Conservation (phyloP, 2,888 invertebrate genomes). For the Dinocampus coccinellae region DNA sequence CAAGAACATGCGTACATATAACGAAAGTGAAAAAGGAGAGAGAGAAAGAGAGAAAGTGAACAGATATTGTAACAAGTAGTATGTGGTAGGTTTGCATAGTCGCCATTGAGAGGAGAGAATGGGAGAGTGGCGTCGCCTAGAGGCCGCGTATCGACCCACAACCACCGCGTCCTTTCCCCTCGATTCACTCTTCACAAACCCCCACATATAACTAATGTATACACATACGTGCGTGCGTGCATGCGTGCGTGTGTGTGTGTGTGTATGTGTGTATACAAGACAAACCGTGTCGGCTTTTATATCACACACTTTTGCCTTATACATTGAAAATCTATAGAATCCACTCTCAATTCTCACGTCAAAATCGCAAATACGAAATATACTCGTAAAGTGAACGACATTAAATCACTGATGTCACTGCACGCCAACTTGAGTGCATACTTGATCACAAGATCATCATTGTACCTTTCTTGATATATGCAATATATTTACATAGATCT, state of each 20-base stretch:
- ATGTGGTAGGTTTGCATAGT: constrained; percentile 1
- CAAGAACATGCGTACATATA: too few species aligned
- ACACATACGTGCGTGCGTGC: not conserved
- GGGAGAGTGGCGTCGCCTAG: constrained; percentile 33
- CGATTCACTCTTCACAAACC: not conserved
- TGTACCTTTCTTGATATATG: not conserved
- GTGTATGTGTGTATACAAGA: not conserved
- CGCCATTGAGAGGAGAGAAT: constrained; percentile 28
- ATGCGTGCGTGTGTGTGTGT: not conserved
- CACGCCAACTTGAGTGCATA: constrained; percentile 41
- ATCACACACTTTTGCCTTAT: not conserved
- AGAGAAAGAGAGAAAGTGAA: too few species aligned
- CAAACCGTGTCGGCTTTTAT: not conserved
- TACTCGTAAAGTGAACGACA: not conserved
- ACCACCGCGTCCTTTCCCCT: not conserved
- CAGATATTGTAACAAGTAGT: not conserved
- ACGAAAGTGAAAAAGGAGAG: not conserved
- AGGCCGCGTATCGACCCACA: constrained; percentile 43
- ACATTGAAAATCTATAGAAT: not conserved
- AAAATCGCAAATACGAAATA: not conserved
- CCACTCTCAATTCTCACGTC: not conserved
- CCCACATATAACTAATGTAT: not conserved
- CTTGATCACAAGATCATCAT: constrained; percentile 32
- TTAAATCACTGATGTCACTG: constrained; percentile 38
- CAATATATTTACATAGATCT: not conserved